Conservation (phyloP, 92 coral and sea anemone species). For the Phenganax marumi region DNA sequence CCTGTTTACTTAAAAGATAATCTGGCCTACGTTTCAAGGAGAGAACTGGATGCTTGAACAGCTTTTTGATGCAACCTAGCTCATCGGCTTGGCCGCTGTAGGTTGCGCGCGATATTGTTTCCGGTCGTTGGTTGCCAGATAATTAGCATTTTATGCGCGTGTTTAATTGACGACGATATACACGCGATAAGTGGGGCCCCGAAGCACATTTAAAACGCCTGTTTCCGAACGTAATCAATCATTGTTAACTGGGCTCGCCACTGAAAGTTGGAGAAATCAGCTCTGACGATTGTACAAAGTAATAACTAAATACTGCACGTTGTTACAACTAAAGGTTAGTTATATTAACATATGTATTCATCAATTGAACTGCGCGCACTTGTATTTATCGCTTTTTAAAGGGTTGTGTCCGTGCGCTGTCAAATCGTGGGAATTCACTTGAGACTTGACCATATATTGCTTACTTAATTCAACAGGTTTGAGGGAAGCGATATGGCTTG, state of each 20-base stretch:
- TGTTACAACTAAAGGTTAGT: background rate
- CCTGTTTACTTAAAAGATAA: background rate
- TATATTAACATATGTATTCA: conserved; percentile 4
- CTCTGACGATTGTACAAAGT: background rate
- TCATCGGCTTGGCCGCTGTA: conserved; percentile 5
- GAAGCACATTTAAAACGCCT: conserved; percentile 42
- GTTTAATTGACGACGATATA: conserved; percentile 41
- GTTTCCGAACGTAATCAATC: conserved; percentile 45
- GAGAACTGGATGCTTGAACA: background rate
- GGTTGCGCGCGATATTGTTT: conserved; percentile 34
- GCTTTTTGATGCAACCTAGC: background rate
- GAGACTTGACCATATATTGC: background rate
- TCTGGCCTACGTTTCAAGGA: background rate
- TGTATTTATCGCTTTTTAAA: background rate
- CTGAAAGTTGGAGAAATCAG: conserved; percentile 9
- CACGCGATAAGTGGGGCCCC: conserved; percentile 43
- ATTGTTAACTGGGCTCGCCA: conserved; percentile 26
- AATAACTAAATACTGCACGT: too few species aligned
- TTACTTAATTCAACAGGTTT: conserved; percentile 16
- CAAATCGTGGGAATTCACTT: background rate
- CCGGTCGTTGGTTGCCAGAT: conserved; percentile 39
- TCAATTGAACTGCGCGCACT: conserved; percentile 20
- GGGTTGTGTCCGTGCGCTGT: conserved; percentile 13
- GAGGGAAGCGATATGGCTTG: background rate
- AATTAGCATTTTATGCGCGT: conserved; percentile 37